Conservation (phyloP, 2,113 vertebrate genomes). For the Bagarius yarrelli region DNA sequence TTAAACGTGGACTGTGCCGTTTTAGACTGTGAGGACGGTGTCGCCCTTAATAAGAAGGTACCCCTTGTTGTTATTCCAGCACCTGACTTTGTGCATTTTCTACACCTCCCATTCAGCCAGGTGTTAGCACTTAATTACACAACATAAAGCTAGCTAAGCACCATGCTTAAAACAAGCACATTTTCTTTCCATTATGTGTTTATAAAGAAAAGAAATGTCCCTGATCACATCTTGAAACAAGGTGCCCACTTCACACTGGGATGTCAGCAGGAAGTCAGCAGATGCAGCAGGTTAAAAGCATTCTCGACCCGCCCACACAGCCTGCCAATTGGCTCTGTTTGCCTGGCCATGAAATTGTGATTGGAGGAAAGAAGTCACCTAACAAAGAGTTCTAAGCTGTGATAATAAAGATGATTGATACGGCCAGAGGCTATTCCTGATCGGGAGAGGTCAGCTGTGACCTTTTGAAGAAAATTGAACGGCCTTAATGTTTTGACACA, state of each 20-base stretch:
- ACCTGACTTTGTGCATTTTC: conserved; percentile 40
- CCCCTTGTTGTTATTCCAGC: not conserved
- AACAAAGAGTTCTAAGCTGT: conserved; percentile 75
- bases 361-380: conserved; percentile 67
- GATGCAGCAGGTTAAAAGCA: conserved; percentile 80
- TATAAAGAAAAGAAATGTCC: conserved; percentile 64
- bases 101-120: conserved; percentile 59
- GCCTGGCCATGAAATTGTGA: conserved; percentile 75
- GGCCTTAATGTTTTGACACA: conserved; percentile 61
- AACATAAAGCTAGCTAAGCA: conserved; percentile 70
- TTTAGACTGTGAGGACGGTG: conserved; percentile 95
- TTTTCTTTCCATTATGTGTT: conserved; percentile 69
- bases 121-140: conserved; percentile 67
- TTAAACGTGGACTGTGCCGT: conserved; percentile 89
- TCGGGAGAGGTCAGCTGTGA: conserved; percentile 66
- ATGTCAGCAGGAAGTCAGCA: conserved; percentile 73
- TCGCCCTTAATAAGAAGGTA: conserved; percentile 94
- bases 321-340: conserved; percentile 69
- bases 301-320: conserved; percentile 70
- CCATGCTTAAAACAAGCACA: conserved; percentile 71
- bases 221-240: conserved; percentile 73
- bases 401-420: conserved; percentile 79
- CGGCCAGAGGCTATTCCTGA: conserved; percentile 73
- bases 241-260: conserved; percentile 77
- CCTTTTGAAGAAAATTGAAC: conserved; percentile 59